Evolutionary conservation across 2,888 invertebrate genomes (phyloP).

Genomic region (Aplocera efformata): DNA sequence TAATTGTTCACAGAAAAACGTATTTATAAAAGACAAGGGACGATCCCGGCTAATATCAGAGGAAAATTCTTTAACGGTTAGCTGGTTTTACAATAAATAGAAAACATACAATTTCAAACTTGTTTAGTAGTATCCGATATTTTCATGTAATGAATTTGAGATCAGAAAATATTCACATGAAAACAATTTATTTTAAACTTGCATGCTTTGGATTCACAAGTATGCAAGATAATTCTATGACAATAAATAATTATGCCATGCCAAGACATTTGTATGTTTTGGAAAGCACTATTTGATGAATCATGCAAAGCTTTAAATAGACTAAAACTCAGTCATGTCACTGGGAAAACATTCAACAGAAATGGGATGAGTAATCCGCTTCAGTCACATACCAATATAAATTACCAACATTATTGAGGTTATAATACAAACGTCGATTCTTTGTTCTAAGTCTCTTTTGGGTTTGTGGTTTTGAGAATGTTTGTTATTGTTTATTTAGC

Average conservation of each 20-base stretch:
- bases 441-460: slow-evolving; percentile 9
- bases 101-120: no score
- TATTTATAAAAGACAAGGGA: no score
- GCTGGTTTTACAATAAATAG: no score
- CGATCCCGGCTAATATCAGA: no score
- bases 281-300: slow-evolving; percentile 11
- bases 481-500: slow-evolving; percentile 3
- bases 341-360: slow-evolving; percentile 6
- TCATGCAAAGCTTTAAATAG: slow-evolving; percentile 11
- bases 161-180: slow-evolving; percentile 3
- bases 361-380: slow-evolving; percentile 12
- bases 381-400: slow-evolving; percentile 6
- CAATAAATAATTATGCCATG: slow-evolving; percentile 8
- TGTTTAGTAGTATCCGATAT: no score
- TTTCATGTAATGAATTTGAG: no score
- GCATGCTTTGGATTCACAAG: no score
- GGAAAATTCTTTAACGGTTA: no score
- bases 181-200: no score
- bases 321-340: slow-evolving; percentile 9
- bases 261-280: slow-evolving; percentile 9
- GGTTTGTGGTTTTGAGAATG: slow-evolving; percentile 10
- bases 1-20: no score
- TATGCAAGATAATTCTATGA: slow-evolving; percentile 10
- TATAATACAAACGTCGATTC: slow-evolving; percentile 4
- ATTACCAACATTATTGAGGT: slow-evolving; percentile 5